These are phyloP conservation scores for Gryllus bimaculatus DNA, from an alignment of 1,140 invertebrate genomes.

Conservation along the genomic window DNA sequence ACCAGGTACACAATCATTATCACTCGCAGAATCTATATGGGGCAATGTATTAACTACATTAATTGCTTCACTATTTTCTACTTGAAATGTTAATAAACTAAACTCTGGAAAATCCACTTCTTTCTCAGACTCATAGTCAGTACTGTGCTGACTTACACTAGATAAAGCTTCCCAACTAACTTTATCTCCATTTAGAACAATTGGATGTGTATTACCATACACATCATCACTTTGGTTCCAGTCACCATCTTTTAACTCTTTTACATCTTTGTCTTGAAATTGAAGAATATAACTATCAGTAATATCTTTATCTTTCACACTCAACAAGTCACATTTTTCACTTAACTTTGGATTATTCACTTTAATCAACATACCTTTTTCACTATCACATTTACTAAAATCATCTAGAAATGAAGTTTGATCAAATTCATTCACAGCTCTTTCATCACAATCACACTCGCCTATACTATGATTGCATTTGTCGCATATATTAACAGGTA, in stretches of 20 bases:
- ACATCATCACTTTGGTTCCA: slow-evolving; percentile 10
- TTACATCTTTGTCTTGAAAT: background rate
- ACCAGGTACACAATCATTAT: background rate
- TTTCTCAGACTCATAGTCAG: slow-evolving; percentile 11
- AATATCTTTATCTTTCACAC: slow-evolving; percentile 7
- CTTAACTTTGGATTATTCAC: background rate
- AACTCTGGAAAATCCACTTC: slow-evolving; percentile 20
- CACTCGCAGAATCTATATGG: slow-evolving; percentile 11
- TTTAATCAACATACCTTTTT: slow-evolving; percentile 16
- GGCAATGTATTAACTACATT: slow-evolving; percentile 8
- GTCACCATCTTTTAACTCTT: slow-evolving; percentile 1
- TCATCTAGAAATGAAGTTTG: slow-evolving; percentile 15
- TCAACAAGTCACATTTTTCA: background rate
- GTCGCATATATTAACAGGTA: slow-evolving; percentile 11
- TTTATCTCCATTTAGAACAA: slow-evolving; percentile 10
- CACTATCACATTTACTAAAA: slow-evolving; percentile 13
- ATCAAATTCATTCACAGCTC: background rate
- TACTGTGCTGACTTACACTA: background rate
- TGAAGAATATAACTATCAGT: background rate
- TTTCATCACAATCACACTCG: slow-evolving; percentile 7
- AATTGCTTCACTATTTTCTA: slow-evolving; percentile 9
- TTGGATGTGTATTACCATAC: background rate
- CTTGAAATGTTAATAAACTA: slow-evolving; percentile 19
- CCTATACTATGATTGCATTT: slow-evolving; percentile 8
- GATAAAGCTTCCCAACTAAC: slow-evolving; percentile 16